Percentiles rank a stretch among this genome's conserved stretches.
Conservation (phyloP, 2,797 vertebrate genomes). For the Pitangus sulphuratus region DNA sequence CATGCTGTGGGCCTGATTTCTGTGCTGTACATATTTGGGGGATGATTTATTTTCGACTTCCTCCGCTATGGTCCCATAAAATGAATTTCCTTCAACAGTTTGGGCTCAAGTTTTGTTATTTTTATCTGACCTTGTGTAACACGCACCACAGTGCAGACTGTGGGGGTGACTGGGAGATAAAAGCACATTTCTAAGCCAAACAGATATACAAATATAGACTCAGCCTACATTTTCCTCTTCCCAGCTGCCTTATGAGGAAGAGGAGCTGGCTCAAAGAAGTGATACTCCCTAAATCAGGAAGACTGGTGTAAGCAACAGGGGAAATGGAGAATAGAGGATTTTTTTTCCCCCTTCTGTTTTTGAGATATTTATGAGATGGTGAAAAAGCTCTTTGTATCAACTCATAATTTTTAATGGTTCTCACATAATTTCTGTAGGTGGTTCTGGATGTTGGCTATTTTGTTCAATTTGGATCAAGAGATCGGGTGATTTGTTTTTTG, state of each 20-base stretch:
- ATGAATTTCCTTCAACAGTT: neutral
- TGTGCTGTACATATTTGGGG: neutral
- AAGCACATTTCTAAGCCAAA: conserved; percentile 24
- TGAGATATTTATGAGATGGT: neutral
- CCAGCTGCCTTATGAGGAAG: conserved; percentile 22
- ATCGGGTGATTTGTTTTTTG: neutral
- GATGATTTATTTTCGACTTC: neutral
- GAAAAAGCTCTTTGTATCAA: neutral
- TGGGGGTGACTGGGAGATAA: conserved; percentile 13
- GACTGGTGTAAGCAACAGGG: neutral
- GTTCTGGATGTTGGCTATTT: neutral
- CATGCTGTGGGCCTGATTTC: neutral
- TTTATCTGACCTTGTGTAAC: neutral
- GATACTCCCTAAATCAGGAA: neutral
- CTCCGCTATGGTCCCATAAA: neutral
- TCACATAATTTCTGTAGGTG: neutral
- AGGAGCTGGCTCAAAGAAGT: neutral
- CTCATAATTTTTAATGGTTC: neutral
- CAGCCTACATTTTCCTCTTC: conserved; percentile 20
- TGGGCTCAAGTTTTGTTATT: neutral
- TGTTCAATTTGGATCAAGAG: neutral
- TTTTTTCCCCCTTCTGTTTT: fast-evolving
- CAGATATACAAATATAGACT: neutral
- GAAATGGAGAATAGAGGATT: neutral
- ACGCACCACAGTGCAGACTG: neutral